phyloP scores from a whole-genome alignment of 2,888 invertebrate genomes.

The Hydrotaea diabolus region DNA sequence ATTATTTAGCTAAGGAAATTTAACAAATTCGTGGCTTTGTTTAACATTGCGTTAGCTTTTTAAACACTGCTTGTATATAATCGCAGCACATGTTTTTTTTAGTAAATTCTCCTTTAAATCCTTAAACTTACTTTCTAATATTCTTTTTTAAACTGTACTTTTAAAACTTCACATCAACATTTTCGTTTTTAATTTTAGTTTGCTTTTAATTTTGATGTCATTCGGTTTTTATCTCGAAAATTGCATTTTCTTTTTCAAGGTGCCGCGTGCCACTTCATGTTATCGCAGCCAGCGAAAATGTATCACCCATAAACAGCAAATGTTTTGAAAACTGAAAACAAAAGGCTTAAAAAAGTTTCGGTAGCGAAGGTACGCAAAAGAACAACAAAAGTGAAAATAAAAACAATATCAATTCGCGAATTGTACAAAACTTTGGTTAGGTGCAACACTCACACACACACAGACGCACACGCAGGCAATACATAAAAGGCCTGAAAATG shows the following conservation, averaged over 20 bases:
- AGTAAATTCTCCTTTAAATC: too few relatives aligned
- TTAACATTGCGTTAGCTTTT: too few relatives aligned
- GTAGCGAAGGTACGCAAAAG: neutral
- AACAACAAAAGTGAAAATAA: neutral
- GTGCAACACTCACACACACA: neutral
- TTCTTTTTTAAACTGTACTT: too few relatives aligned
- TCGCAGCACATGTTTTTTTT: too few relatives aligned
- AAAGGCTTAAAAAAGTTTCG: neutral
- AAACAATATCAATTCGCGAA: slow-evolving; percentile 15
- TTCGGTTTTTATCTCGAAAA: neutral
- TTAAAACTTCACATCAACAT: too few relatives aligned
- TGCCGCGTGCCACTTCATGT: neutral
- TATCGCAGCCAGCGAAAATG: neutral
- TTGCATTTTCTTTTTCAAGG: neutral
- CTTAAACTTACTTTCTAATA: too few relatives aligned
- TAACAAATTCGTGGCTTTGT: too few relatives aligned
- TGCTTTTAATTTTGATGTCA: neutral
- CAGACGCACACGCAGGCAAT: too few relatives aligned
- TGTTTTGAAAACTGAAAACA: slow-evolving; percentile 16
- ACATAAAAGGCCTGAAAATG: slow-evolving; percentile 11
- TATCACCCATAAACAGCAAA: slow-evolving; percentile 12
- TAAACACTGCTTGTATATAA: too few relatives aligned
- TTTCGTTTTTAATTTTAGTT: neutral
- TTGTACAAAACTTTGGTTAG: neutral
- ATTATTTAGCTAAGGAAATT: too few relatives aligned